Evolutionary conservation across 2,888 invertebrate species (phyloP).

Genomic region (Cheilosia vulpina): DNA sequence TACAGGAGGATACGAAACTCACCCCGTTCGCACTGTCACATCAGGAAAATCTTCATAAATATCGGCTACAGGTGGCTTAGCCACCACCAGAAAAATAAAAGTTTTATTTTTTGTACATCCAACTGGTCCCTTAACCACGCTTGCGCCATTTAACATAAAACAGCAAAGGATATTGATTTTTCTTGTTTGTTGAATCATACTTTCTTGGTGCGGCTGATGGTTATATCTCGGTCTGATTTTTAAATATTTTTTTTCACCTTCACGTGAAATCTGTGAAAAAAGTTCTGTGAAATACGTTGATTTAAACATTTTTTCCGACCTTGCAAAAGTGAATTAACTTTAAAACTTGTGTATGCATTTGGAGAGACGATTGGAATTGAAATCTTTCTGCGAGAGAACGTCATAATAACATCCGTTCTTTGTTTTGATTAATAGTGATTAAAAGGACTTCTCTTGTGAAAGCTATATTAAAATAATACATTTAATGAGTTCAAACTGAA

Average conservation of each 20-base stretch:
- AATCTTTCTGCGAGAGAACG: conserved; percentile 19
- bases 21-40: conserved; percentile 19
- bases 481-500: conserved; percentile 36
- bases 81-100: conserved; percentile 63
- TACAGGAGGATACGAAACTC: background rate
- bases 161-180: conserved; percentile 77
- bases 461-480: background rate
- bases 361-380: background rate
- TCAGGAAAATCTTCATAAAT: conserved; percentile 35
- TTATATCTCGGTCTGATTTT: conserved; percentile 64
- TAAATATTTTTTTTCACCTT: conserved; percentile 47
- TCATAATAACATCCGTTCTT: conserved; percentile 58
- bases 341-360: conserved; percentile 15
- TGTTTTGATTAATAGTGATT: conserved; percentile 59
- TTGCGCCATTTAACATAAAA: conserved; percentile 43
- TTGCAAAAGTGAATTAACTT: background rate
- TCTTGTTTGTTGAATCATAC: conserved; percentile 78
- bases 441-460: background rate
- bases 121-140: conserved; percentile 30
- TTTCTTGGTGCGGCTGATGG: conserved; percentile 66
- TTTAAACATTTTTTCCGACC: background rate
- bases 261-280: background rate
- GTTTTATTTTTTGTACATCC: conserved; percentile 1
- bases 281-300: background rate
- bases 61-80: conserved; percentile 72